Evolutionary conservation across 2,888 invertebrate species (phyloP).

Genomic region (Chouioia cunea): DNA sequence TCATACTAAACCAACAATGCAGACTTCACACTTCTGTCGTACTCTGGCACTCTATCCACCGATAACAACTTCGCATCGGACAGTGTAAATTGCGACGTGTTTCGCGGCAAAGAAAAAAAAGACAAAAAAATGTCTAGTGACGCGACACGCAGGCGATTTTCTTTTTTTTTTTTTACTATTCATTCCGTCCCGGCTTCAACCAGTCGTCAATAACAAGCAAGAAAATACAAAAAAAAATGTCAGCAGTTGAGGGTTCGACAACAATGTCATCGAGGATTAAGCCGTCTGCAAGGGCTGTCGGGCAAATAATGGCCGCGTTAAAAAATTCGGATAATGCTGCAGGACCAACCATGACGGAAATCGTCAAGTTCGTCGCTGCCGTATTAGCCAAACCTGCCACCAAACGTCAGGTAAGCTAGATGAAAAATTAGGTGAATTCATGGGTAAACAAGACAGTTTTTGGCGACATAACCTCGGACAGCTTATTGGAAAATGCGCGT

Average conservation of each 20-base stretch:
- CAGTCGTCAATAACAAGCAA: neutral
- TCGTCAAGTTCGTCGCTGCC: slow-evolving; percentile 51
- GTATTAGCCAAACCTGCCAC: slow-evolving; percentile 46
- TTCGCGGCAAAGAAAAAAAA: slow-evolving; percentile 2
- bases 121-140: neutral
- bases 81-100: neutral
- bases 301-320: slow-evolving; percentile 52
- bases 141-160: neutral
- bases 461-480: too few species aligned
- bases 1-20: too few species aligned
- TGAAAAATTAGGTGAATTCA: too few species aligned
- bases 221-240: neutral
- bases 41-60: neutral
- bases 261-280: neutral
- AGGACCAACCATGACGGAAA: slow-evolving; percentile 54
- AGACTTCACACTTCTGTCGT: neutral
- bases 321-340: slow-evolving; percentile 50
- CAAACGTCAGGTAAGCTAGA: slow-evolving; percentile 53
- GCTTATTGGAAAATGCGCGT: too few species aligned
- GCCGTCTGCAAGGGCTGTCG: slow-evolving; percentile 41
- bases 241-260: neutral
- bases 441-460: too few species aligned
- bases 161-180: neutral
- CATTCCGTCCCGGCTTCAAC: neutral
- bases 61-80: slow-evolving; percentile 1